Evolutionary conservation across 2,888 invertebrate genomes (phyloP).

Genomic region (Dyspetes luteomarginatus): DNA sequence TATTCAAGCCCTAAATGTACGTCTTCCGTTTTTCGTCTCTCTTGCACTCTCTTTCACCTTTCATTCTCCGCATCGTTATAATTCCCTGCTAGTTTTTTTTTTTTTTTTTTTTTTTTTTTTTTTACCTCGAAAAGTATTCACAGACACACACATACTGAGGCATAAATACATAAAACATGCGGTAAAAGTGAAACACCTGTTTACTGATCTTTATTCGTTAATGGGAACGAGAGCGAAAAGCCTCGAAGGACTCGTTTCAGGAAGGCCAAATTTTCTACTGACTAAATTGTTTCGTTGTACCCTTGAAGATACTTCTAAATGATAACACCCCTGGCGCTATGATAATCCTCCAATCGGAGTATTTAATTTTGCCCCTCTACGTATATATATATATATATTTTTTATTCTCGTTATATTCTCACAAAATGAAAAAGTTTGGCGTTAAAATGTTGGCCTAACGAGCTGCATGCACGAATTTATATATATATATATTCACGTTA

Average conservation of each 20-base stretch:
- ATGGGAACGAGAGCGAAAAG: not conserved
- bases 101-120: no score
- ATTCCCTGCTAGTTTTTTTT: no score
- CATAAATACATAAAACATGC: not conserved
- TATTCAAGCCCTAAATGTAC: not conserved
- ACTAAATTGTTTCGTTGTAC: constrained; percentile 5
- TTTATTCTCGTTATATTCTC: constrained; percentile 22
- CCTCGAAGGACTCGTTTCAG: constrained; percentile 13
- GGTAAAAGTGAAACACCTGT: constrained; percentile 39
- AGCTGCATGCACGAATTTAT: constrained; percentile 47
- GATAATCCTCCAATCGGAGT: not conserved
- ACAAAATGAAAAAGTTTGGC: constrained; percentile 40
- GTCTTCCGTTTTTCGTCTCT: constrained; percentile 11
- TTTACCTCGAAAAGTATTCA: not conserved
- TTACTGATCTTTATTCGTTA: not conserved
- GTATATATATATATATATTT: constrained; percentile 25
- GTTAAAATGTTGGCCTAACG: constrained; percentile 40
- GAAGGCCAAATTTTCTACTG: constrained; percentile 2
- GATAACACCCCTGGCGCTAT: constrained; percentile 25
- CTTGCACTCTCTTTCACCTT: not conserved
- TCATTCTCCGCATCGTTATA: not conserved
- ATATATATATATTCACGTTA: constrained; percentile 14
- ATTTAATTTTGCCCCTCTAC: not conserved
- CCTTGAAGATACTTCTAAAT: constrained; percentile 12
- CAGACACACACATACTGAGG: not conserved